Base-by-base conservation (phyloP, 2,797 vertebrate genomes). In the Clamator glandarius region DNA sequence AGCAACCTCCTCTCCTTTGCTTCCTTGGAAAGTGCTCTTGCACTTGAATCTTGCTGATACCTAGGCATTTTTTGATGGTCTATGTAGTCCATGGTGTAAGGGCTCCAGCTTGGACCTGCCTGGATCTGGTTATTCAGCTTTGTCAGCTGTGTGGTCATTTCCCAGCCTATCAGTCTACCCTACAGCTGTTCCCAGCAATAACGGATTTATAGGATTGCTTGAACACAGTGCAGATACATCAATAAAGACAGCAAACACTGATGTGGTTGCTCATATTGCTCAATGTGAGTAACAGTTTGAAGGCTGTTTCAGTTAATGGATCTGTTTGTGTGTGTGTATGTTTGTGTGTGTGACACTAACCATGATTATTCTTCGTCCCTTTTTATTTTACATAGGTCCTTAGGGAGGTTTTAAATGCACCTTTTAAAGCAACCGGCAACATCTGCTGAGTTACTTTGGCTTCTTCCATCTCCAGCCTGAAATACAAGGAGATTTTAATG, bases 371-470 rank as follows among this genome's bases (percentile, higher is more conserved):
- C 36, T 5, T 1, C 72, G 39, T 46, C 13, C 70, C 36, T 39
- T 39, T 70, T 36, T 70, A 72, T 85, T 88, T 62, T 57, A 36
- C n/a, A n/a, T 17, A 64, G 52, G 31, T 70, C 80, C 36, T 76
- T 55, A 52, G 70, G 36, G 70, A 87, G 55, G 35, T 44, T 76
- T 90, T 82, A 81, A 95, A 67, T 57, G n/a, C 48, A 91, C 48
- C 23, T 92, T 79, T 79, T 77, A 90, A 84, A 82, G 50, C 20
- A 74, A 63, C 80, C 0, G 0, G 48, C 41, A 94, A 76, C 72
- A 77, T 95, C 77, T 94, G 86, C 67, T 54, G 74, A 77, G 39
- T 90, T 86, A 54, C 33, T 94, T 84, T 51, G 46, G 39, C 52
- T 90, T 92, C 76, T 64, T 87, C 68, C 19, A 2, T 61, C 68